Base-by-base conservation (phyloP, 2,797 vertebrate genomes). In the Hypotaenidia philippensis region DNA sequence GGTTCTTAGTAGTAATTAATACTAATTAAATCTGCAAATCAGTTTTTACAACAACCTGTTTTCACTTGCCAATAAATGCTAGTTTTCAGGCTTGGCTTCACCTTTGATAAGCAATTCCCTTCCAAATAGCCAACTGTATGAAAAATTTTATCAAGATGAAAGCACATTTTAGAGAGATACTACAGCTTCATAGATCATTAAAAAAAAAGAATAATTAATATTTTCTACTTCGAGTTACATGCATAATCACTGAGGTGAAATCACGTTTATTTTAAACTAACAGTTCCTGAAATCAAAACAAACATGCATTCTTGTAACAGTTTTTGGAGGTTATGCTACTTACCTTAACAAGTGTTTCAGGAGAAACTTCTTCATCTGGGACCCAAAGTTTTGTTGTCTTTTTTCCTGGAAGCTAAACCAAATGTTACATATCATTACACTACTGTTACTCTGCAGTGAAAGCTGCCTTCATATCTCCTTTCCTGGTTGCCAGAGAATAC, bases 381-480 rank as follows among this genome's bases (percentile, higher is more conserved):
- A 99, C 99, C 99, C 99, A 99, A 72, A 99, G 99, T 90, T 99
- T 99, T 85, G 99, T 99, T 14, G 99, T 99, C 98, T 99, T 99
- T 97, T 99, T 99, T n/a, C 99, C 99, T 87, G 99, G 98, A 97
- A 99, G 97, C 99, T 99, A 95, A 96, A 95, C 10, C 78, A 96
- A 96, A 96, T 8, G 31, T 86, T 80, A 93, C 16, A 81, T 38
- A 53, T 86, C 83, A 27, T 96, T 91, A 96, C 29, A 63, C 18
- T 41, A 13, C 5, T 44, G 53, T 25, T 44, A 81, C 11, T 40
- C 7, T 47, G 56, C 7, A 68, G 7, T 41, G 63, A 83, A 82
- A 57, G 7, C 61, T 79, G 38, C 49, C 63, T 23, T 61, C 75
- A 74, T 6, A 74, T 6, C 47, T 69, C 10, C 17, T 68, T 52